Conservation (phyloP, 2,888 invertebrate genomes). For the Syrista parreyssii region DNA sequence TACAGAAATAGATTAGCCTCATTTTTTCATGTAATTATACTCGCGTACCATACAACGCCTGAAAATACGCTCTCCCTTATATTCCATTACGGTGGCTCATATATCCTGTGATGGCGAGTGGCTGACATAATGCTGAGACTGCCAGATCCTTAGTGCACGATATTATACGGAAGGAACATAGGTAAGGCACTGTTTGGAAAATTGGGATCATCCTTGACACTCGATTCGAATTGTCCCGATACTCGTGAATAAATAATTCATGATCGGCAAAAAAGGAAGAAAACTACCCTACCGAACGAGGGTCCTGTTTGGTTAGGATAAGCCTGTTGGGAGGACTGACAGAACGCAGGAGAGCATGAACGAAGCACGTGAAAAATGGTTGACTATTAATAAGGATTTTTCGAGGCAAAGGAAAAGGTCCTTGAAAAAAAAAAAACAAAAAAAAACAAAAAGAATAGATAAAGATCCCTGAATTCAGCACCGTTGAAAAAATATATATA, state of each 20-base stretch:
- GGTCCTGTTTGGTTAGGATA: conserved; percentile 45
- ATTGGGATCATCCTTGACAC: conserved; percentile 31
- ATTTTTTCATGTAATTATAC: neutral
- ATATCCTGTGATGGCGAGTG: neutral
- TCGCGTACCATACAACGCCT: neutral
- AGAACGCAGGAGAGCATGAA: conserved; percentile 52
- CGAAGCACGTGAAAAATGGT: conserved; percentile 47
- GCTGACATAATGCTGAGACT: neutral
- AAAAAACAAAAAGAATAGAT: neutral
- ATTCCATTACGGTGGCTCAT: neutral
- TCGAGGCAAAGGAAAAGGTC: conserved; percentile 29
- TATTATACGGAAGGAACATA: neutral
- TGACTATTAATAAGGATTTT: conserved; percentile 45
- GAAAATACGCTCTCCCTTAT: neutral
- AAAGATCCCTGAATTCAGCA: neutral
- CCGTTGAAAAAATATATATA: neutral
- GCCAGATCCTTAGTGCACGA: neutral
- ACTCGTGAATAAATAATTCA: conserved; percentile 50
- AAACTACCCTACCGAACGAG: conserved; percentile 14
- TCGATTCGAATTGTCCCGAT: neutral
- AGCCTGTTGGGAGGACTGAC: conserved; percentile 46
- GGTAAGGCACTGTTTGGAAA: conserved; percentile 25
- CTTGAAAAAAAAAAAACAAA: conserved; percentile 12
- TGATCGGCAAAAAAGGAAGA: conserved; percentile 26
- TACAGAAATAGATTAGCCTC: neutral